These are phyloP conservation scores for Chymomyza procnemis DNA, from an alignment of 2,888 invertebrate species.

Conservation along the genomic window DNA sequence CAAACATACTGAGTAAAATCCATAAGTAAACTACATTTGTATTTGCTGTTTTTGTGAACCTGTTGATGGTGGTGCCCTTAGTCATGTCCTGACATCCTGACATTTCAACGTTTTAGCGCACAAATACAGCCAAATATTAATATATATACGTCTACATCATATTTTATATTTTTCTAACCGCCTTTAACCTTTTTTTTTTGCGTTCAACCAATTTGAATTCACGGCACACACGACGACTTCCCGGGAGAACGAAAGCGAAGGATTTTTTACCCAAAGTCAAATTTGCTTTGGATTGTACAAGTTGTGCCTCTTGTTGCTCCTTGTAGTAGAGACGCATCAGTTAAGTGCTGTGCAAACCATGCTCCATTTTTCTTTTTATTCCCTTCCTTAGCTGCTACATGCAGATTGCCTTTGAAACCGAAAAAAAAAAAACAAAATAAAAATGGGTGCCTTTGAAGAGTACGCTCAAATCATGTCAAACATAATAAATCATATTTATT, in stretches of 20 bases:
- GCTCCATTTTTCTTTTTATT: slow-evolving; percentile 6
- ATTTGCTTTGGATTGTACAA: slow-evolving; percentile 41
- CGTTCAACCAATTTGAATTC: background rate
- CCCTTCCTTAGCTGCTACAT: background rate
- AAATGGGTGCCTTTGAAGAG: background rate
- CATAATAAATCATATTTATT: slow-evolving; percentile 70
- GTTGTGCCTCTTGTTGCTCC: slow-evolving; percentile 19
- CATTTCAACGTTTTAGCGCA: background rate
- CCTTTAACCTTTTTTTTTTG: background rate
- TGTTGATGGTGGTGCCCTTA: background rate
- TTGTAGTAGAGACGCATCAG: slow-evolving; percentile 4
- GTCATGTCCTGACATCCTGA: background rate
- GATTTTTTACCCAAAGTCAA: slow-evolving; percentile 57
- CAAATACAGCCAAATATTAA: background rate
- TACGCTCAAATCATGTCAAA: slow-evolving; percentile 43
- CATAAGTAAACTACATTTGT: no score
- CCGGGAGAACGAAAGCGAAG: slow-evolving; percentile 39
- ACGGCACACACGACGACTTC: slow-evolving; percentile 41
- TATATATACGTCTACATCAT: background rate
- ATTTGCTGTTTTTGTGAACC: background rate
- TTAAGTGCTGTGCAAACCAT: slow-evolving; percentile 58
- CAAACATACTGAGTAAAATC: no score
- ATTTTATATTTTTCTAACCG: background rate
- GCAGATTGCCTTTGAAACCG: background rate
- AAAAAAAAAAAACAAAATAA: background rate